Evolutionary conservation across 2,113 vertebrate genomes (phyloP), one percentile per base, ranked within the genome.

Genomic region (Larimichthys polyactis): DNA sequence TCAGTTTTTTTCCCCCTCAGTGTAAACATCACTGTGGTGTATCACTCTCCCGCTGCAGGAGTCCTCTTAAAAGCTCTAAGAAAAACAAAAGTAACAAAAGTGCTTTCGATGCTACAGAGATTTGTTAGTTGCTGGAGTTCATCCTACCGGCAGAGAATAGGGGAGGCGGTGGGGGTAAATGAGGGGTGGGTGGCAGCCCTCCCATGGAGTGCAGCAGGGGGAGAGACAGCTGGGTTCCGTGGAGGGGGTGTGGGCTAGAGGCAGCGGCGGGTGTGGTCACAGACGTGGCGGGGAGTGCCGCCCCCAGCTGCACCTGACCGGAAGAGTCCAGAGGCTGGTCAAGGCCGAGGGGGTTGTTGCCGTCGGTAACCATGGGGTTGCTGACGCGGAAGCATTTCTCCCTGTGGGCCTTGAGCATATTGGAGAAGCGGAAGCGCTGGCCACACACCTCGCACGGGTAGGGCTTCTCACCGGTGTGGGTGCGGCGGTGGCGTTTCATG

Each of bases 361-460:
- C 58, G 48, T 96, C 94, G 3, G 92, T 5, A 7, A 95, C 92
- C 89, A 95, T 82, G 1, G 96, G 94, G 90, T 95, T 95, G 94
- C 95, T 98, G 92, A 98, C 94, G 1, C 95, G 96, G 94, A 99
- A 98, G 89, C 98, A 99, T 63, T 98, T 99, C 92, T 99, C 98
- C 87, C 97, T 96, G 95, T 99, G 98, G 2, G 98, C 98, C 87
- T 99, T 99, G 80, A 99, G 97, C 98, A 99, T 99, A 96, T 99
- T 99, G 94, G 98, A 99, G 95, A 99, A 99, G 84, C 98, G 97
- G 94, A 99, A 99, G 82, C 98, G 97, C 78, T 98, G 98, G 69
- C 98, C 98, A 0, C 98, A 99, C 71, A 98, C 96, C 36, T 97
- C 97, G 5, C 98, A 99, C 0, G 98, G 97, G 86, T 99, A 99